Evolutionary conservation across 2,888 invertebrate species (phyloP), one percentile per base, ranked within the genome.

Genomic region (Alloplasta piceator): DNA sequence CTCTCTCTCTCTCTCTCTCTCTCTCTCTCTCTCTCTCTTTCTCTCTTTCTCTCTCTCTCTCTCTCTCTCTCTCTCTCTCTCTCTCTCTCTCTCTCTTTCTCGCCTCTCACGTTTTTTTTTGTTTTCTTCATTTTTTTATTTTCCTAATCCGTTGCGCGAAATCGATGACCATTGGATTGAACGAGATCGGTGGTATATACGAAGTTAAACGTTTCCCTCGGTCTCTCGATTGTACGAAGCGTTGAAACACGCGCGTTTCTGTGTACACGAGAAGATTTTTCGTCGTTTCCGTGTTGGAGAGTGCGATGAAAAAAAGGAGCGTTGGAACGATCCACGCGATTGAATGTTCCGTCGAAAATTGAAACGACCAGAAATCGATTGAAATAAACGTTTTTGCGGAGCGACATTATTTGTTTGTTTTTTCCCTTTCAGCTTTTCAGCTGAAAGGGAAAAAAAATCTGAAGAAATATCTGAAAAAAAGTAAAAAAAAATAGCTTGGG

Each of bases 141-240:
- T 61, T 26, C 9, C 10, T 55, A 38, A 46, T 48, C 55, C 72
- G 41, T 68, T 50, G 48, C 56, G 41, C 14, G 68, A 63, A 75
- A 63, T 73, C 73, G 73, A 73, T 68, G 56, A 41, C 68, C 66
- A 56, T 73, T 73, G 36, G 41, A 63, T 63, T 16, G 73, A 78
- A 78, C 78, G 78, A 68, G 67, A 6, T 26, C 55, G 72, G 41
- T 12, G 26, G 10, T 43, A 43, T 39, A 56, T 73, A 48, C 61
- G 43, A 56, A 36, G 73, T 68, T 73, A 68, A 78, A 73, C 78
- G 68, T 36, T 78, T 56, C 46, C 26, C 14, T 41, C 6, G 14
- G 5, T 55, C 26, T 71, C 72, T 61, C 72, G 61, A 41, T 41
- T 16, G 26, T 26, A 9, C 36, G 26, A 2, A 26, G 61, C 43